A percentile compares a stretch with the other conserved stretches of the same genome.
Evolutionary conservation across 2,797 vertebrate species (phyloP).

Genomic region (Peromyscus melanophrys): DNA sequence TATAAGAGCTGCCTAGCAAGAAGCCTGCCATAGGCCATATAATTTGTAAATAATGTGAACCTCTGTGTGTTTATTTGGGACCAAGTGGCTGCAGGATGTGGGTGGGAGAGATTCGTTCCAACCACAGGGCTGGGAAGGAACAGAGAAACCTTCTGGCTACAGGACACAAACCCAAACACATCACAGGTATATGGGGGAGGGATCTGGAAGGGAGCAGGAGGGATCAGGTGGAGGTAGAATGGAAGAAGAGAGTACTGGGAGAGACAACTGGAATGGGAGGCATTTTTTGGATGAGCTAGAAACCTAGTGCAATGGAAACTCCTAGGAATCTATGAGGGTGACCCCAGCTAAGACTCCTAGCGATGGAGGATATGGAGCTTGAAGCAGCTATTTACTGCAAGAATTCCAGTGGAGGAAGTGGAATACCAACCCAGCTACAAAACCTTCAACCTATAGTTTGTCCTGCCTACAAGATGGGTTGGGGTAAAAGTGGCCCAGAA

Average conservation of each 20-base stretch:
- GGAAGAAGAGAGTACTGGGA: neutral
- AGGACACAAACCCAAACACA: neutral
- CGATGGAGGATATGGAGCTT: neutral
- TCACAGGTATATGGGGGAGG: neutral
- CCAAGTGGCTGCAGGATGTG: no score
- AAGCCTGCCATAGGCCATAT: no score
- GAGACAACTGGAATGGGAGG: neutral
- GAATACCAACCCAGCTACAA: neutral
- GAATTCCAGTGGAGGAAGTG: neutral
- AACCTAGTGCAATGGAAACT: neutral
- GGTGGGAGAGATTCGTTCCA: no score
- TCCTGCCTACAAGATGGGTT: neutral
- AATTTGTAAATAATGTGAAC: no score
- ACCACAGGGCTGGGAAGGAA: no score
- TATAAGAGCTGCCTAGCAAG: no score
- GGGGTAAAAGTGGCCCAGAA: neutral
- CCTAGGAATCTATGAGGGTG: neutral
- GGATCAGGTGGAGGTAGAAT: neutral
- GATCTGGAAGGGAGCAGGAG: neutral
- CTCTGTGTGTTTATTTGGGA: no score
- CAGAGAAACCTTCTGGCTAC: no score
- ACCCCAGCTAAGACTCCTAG: neutral
- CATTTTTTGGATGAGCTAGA: neutral
- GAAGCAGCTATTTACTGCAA: neutral
- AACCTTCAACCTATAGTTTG: neutral